Conservation (phyloP, 2,797 vertebrate genomes). For the Psittacula echo region DNA sequence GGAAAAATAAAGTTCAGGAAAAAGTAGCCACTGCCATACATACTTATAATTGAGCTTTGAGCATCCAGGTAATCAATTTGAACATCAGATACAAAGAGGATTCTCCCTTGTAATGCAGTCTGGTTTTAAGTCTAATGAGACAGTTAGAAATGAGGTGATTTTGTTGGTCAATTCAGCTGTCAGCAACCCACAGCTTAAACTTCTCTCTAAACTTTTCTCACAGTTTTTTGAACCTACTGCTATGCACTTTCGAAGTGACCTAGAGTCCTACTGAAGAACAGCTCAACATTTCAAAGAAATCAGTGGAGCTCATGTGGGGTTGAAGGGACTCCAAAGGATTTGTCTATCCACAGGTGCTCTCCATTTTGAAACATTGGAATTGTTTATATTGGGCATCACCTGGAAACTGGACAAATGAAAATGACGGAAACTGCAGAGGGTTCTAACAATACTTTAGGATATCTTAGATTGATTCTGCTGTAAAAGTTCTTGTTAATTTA, state of each 20-base stretch:
- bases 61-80: neutral
- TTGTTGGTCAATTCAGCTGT: neutral
- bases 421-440: neutral
- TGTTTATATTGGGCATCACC: neutral
- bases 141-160: neutral
- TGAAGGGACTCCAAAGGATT: neutral
- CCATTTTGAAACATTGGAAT: neutral
- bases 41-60: neutral
- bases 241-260: conserved; percentile 62
- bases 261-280: conserved; percentile 48
- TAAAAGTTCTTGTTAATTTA: neutral
- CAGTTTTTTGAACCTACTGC: conserved; percentile 73
- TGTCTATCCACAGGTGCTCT: conserved; percentile 1
- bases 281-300: neutral
- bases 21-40: neutral
- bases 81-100: neutral
- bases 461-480: neutral
- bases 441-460: neutral
- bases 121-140: neutral
- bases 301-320: neutral
- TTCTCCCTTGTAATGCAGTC: neutral
- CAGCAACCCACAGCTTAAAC: neutral
- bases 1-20: neutral
- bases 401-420: neutral
- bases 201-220: conserved; percentile 16